Conservation (phyloP, 2,888 invertebrate species). For the Notocelia uddmanniana region DNA sequence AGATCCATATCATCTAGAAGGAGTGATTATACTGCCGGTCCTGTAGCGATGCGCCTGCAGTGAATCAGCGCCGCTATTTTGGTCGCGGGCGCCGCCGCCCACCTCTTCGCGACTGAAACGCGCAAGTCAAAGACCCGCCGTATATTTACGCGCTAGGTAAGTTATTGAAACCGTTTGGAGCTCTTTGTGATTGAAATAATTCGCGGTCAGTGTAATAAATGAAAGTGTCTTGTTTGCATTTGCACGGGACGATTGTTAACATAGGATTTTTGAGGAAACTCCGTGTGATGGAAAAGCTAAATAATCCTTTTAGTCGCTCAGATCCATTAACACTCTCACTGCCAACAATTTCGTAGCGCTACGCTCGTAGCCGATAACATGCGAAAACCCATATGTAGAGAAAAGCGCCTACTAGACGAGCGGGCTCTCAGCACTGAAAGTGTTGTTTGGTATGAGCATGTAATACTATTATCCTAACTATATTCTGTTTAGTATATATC, state of each 20-base stretch:
- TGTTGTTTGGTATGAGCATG: no score
- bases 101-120: slow-evolving; percentile 51
- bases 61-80: slow-evolving; percentile 40
- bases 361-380: no score
- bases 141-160: slow-evolving; percentile 34
- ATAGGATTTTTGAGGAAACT: neutral
- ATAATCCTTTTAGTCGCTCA: no score
- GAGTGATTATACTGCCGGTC: neutral
- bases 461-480: no score
- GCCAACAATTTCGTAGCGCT: no score
- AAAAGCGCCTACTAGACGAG: no score
- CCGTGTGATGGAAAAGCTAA: neutral
- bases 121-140: slow-evolving; percentile 60
- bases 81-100: slow-evolving; percentile 56
- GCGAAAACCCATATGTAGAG: no score
- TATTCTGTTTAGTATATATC: no score
- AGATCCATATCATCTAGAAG: neutral
- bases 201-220: slow-evolving; percentile 4
- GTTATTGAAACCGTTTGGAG: slow-evolving; percentile 38
- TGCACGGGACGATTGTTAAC: neutral
- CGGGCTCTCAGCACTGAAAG: no score
- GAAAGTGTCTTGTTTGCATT: neutral
- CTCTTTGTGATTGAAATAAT: slow-evolving; percentile 47
- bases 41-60: neutral
- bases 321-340: no score